Evolutionary conservation across 2,888 invertebrate genomes (phyloP).

Genomic region (Belgica antarctica): DNA sequence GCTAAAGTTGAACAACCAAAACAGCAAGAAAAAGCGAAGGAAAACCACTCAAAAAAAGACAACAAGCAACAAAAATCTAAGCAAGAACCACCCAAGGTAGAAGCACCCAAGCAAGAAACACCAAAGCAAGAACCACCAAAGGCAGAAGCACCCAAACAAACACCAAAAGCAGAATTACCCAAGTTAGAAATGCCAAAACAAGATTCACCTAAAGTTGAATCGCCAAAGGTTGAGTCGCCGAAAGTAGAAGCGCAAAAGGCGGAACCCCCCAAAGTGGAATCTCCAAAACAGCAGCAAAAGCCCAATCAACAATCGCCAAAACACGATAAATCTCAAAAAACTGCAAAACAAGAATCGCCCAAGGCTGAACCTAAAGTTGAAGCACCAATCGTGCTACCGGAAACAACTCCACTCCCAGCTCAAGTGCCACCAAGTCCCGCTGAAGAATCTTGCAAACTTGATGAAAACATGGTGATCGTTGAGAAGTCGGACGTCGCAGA

Average conservation of each 20-base stretch:
- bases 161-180: background rate
- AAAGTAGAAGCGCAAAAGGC: slow-evolving; percentile 2
- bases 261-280: background rate
- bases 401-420: background rate
- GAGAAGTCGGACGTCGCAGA: slow-evolving; percentile 16
- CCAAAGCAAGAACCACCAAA: background rate
- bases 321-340: background rate
- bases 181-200: background rate
- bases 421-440: background rate
- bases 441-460: background rate
- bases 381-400: background rate
- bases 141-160: background rate
- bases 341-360: background rate
- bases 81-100: too few relatives aligned
- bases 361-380: background rate
- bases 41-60: too few relatives aligned
- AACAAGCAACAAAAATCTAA: too few relatives aligned
- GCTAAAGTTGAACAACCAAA: too few relatives aligned
- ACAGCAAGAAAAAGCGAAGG: too few relatives aligned
- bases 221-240: background rate
- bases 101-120: background rate
- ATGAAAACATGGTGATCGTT: slow-evolving; percentile 20
- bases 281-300: too few relatives aligned
- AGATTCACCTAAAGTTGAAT: background rate
- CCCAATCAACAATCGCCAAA: too few relatives aligned